phyloP scores from a whole-genome alignment of 2,113 vertebrate genomes.

The Montifringilla adamsi region DNA sequence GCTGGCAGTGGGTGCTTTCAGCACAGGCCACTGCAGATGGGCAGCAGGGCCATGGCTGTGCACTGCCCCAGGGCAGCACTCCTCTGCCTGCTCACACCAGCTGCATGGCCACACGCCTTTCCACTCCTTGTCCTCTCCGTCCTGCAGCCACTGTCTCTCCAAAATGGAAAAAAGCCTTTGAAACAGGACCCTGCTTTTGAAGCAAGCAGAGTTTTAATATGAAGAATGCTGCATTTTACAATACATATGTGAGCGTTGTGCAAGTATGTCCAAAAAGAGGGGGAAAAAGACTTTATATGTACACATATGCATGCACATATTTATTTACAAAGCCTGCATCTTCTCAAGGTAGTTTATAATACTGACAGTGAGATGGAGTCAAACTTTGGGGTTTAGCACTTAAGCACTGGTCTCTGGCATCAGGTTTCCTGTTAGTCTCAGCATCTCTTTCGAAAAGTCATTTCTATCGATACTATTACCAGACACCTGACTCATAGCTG shows the following conservation, averaged over 20 bases:
- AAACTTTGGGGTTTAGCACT: not conserved
- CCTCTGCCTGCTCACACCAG: not conserved
- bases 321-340: not conserved
- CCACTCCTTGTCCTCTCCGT: not conserved
- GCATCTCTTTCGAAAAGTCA: not conserved
- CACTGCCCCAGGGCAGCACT: not conserved
- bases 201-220: not conserved
- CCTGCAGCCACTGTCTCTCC: not conserved
- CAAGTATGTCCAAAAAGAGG: not conserved
- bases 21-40: not conserved
- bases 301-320: not conserved
- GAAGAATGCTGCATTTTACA: not conserved
- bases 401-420: not conserved
- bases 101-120: not conserved
- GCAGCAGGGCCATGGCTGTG: not conserved
- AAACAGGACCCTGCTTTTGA: not conserved
- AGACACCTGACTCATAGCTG: not conserved
- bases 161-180: not conserved
- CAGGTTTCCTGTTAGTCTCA: not conserved
- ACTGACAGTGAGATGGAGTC: not conserved
- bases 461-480: not conserved
- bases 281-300: not conserved
- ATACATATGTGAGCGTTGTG: fast-evolving
- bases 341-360: not conserved
- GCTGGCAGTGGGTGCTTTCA: not conserved